phyloP scores from a whole-genome alignment of 2,113 vertebrate genomes.

The Nannospalax galili region DNA sequence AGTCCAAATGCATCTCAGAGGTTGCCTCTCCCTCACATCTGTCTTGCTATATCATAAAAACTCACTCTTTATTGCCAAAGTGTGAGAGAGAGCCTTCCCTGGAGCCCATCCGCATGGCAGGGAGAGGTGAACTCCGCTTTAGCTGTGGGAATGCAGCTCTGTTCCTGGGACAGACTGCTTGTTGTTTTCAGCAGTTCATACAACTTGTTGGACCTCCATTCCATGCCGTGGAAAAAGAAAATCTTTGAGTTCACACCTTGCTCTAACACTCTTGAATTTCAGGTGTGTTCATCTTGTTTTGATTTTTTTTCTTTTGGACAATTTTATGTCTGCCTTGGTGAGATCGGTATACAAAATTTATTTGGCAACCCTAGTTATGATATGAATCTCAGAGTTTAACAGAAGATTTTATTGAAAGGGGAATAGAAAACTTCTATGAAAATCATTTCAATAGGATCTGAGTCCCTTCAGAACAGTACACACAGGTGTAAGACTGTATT shows the following conservation, averaged over 20 bases:
- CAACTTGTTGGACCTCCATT: background rate
- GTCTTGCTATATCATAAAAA: constrained; percentile 17
- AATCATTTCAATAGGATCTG: background rate
- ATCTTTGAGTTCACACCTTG: background rate
- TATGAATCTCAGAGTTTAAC: background rate
- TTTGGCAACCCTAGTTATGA: background rate
- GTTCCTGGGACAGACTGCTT: no score
- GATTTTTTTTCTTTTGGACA: background rate
- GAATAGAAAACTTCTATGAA: background rate
- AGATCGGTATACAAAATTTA: background rate
- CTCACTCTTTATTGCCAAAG: constrained; percentile 14
- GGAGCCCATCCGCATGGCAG: background rate
- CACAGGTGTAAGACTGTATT: background rate
- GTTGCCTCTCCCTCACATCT: constrained; percentile 50
- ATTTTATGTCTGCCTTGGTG: background rate
- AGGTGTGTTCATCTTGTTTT: background rate
- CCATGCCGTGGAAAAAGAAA: background rate
- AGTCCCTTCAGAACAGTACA: no score
- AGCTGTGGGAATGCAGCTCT: accelerated
- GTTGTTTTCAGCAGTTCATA: background rate
- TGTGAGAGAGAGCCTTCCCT: background rate
- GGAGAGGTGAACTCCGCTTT: background rate
- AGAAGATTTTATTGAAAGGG: background rate
- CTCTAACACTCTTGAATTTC: background rate
- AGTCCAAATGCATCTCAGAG: constrained; percentile 54